Evolutionary conservation across 2,888 invertebrate genomes (phyloP).

Genomic region (Ophraella communa): DNA sequence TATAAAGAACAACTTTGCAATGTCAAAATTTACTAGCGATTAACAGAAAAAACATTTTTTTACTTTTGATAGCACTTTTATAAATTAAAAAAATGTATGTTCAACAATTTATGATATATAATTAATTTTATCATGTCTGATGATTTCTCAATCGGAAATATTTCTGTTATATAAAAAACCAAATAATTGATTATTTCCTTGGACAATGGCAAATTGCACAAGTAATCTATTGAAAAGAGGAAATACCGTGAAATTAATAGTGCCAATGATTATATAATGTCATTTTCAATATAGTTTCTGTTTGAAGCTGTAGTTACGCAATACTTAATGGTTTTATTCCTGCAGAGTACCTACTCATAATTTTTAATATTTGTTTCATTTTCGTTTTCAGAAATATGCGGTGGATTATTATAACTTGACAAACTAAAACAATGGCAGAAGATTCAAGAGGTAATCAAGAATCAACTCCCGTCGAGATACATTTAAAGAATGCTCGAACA

Average conservation of each 20-base stretch:
- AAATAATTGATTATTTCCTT: background rate
- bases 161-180: background rate
- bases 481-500: background rate
- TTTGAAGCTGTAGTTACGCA: no score
- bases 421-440: background rate
- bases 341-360: no score
- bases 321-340: no score
- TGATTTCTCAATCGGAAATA: background rate
- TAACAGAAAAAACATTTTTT: no score
- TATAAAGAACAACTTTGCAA: no score
- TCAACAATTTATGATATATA: no score
- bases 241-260: background rate
- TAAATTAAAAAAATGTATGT: no score
- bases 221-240: background rate
- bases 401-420: background rate
- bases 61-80: no score
- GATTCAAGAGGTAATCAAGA: constrained; percentile 1
- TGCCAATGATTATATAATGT: background rate
- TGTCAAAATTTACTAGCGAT: no score
- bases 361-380: background rate
- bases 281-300: background rate
- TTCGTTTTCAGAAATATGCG: constrained; percentile 5
- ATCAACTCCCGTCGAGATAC: constrained; percentile 1
- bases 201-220: background rate
- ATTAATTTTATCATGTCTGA: no score